Base-by-base conservation (phyloP, 2,888 invertebrate genomes). In the Taenaris catops region DNA sequence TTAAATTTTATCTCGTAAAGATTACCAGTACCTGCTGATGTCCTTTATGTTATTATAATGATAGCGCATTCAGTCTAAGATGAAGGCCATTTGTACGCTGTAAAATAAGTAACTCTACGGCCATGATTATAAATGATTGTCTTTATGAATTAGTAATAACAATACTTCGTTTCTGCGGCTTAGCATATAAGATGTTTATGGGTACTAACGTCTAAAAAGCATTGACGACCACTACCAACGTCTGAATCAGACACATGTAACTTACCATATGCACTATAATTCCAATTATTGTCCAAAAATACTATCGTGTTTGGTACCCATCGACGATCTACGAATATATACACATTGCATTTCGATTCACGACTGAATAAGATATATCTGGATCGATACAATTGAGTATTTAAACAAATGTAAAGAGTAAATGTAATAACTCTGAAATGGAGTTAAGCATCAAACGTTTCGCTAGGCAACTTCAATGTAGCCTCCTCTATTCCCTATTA, bases 201-300 rank as follows among this genome's bases (percentile, higher is more conserved):
- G 70, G 63, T 53, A 72, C 81, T 83, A 83, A 64, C 54, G 41
- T 63, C 80, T 83, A 84, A 74, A 63, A 81, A 80, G 76, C 76
- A 63, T 56, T 58, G 53, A 73, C 66, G 61, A 66, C 62, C 69
- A 72, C 63, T 44, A 76, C 80, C 81, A 79, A 79, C 51, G 55
- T 69, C 65, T 65, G 57, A 55, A 59, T 63, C 61, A 62, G 63
- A 66, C 55, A 74, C 70, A 72, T 69, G 69, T 66, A 73, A 86
- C 84, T 86, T 86, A 86, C 84, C 84, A 76, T 75, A 63, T 49
- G 58, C 65, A 63, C 67, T 73, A 60, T 58, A 75, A 76, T 70
- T 71, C 59, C 71, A 68, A 74, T 67, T 71, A 69, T 55, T 60
- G 70, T 76, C 78, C 73, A 68, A 75, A 63, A 64, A 62, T 56